Conservation (phyloP, 1,140 invertebrate species). For the Brachionus angularis region DNA sequence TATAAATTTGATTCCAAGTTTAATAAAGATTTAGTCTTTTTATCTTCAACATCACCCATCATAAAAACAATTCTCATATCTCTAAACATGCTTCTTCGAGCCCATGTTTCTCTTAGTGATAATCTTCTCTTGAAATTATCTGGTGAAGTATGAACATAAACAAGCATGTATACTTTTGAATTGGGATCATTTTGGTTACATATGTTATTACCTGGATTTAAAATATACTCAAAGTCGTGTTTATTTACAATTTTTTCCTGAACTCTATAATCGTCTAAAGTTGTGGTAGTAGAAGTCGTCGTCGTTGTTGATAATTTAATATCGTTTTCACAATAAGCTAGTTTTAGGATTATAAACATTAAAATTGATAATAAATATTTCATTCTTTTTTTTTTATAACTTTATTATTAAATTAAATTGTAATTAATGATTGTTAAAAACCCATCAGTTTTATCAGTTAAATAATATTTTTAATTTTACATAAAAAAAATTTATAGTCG, state of each 20-base stretch:
- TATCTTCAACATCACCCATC: conserved; percentile 45
- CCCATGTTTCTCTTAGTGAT: conserved; percentile 46
- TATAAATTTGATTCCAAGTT: conserved; percentile 63
- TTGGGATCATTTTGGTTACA: conserved; percentile 1
- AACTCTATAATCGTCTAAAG: not conserved
- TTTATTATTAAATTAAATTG: too few relatives aligned
- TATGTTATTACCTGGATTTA: conserved; percentile 41
- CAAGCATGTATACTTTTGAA: conserved; percentile 32
- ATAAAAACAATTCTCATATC: conserved; percentile 47
- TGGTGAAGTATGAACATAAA: conserved; percentile 45
- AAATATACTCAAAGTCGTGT: conserved; percentile 46
- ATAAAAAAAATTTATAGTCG: too few relatives aligned
- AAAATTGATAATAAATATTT: too few relatives aligned
- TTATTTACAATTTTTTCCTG: conserved; percentile 45
- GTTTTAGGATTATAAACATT: not conserved
- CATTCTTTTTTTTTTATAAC: too few relatives aligned
- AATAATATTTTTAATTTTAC: too few relatives aligned
- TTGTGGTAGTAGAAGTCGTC: not conserved
- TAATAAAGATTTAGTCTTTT: conserved; percentile 58
- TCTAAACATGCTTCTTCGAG: conserved; percentile 36
- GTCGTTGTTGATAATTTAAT: not conserved
- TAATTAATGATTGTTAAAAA: too few relatives aligned
- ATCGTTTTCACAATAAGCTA: not conserved
- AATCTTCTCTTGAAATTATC: conserved; percentile 46
- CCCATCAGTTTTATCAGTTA: too few relatives aligned